Evolutionary conservation across 2,888 invertebrate species (phyloP).

Genomic region (Loripinus fragilis): DNA sequence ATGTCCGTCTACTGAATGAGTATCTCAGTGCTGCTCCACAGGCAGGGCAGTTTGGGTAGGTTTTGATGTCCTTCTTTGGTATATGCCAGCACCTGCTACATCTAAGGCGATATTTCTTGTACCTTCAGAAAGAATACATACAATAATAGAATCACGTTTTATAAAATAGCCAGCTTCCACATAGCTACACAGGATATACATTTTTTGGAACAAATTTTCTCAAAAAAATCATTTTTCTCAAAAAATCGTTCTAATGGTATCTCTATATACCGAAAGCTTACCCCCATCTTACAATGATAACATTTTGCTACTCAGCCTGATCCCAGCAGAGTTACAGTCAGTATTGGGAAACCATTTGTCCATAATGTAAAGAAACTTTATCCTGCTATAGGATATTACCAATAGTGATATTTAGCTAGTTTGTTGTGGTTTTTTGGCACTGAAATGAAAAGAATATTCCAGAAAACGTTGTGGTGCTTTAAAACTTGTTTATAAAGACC

Average conservation of each 20-base stretch:
- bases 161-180: background rate
- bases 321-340: too few relatives aligned
- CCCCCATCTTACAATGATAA: background rate
- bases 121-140: constrained; percentile 66
- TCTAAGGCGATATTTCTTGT: constrained; percentile 82
- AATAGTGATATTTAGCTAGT: too few relatives aligned
- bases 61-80: constrained; percentile 80
- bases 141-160: too few relatives aligned
- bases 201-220: background rate
- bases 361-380: too few relatives aligned
- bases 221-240: too few relatives aligned
- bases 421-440: too few relatives aligned
- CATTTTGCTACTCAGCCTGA: background rate
- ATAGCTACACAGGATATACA: background rate
- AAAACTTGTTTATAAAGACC: too few relatives aligned
- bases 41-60: constrained; percentile 72
- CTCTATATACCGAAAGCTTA: background rate
- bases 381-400: too few relatives aligned
- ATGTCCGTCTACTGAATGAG: constrained; percentile 52
- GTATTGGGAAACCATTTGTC: too few relatives aligned
- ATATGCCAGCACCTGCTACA: constrained; percentile 82
- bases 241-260: background rate
- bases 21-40: constrained; percentile 73
- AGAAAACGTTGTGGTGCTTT: too few relatives aligned
- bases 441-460: too few relatives aligned